phyloP scores from a whole-genome alignment of 1,140 invertebrate genomes.

The Gonatopus flavifemur region DNA sequence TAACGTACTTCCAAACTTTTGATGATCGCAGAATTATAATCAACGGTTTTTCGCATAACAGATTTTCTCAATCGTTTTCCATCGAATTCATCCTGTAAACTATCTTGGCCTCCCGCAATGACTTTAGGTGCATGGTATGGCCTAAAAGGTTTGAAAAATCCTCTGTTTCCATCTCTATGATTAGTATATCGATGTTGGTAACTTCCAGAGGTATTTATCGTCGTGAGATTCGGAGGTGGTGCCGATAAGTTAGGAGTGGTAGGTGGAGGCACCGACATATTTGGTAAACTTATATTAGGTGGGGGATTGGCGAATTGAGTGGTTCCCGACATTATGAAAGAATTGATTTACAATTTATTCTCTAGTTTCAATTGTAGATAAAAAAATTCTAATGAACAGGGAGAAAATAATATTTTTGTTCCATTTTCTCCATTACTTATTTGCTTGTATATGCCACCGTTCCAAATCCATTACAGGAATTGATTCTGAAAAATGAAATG shows the following conservation, averaged over 20 bases:
- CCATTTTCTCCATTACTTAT: neutral
- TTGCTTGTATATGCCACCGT: neutral
- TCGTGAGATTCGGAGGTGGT: conserved; percentile 52
- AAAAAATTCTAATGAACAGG: conserved; percentile 6
- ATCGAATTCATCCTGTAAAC: conserved; percentile 82
- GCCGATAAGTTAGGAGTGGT: conserved; percentile 50
- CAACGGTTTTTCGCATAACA: conserved; percentile 96
- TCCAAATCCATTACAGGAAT: conserved; percentile 10
- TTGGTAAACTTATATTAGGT: conserved; percentile 51
- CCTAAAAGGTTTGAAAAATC: conserved; percentile 57
- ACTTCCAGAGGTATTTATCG: conserved; percentile 48
- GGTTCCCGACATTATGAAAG: conserved; percentile 42
- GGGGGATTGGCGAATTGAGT: conserved; percentile 51
- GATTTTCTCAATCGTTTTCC: conserved; percentile 94
- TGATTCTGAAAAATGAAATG: conserved; percentile 25
- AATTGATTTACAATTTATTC: neutral
- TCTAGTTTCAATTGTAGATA: conserved; percentile 14
- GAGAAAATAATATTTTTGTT: conserved; percentile 17
- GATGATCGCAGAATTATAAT: conserved; percentile 96
- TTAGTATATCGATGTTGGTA: conserved; percentile 52
- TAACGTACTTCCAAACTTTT: conserved; percentile 82
- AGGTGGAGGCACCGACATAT: conserved; percentile 56
- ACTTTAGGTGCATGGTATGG: conserved; percentile 57
- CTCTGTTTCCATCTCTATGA: conserved; percentile 46
- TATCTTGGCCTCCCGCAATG: conserved; percentile 47